Base-by-base conservation (phyloP, 2,888 invertebrate genomes). In the Argynnis bischoffii region DNA sequence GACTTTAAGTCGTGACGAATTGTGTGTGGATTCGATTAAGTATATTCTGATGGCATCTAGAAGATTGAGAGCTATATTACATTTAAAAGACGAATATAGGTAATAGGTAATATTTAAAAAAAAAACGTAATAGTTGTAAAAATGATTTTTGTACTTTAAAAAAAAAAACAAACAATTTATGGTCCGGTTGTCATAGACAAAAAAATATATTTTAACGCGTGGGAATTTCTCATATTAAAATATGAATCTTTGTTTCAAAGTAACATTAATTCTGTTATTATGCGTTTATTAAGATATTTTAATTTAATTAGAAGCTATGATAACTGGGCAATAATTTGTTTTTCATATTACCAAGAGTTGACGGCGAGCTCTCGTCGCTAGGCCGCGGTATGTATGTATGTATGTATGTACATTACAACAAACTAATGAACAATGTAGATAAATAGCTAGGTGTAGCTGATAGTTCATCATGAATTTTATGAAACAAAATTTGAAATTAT, bases 361-460 rank as follows among this genome's bases (percentile, higher is more conserved):
- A 60, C 61, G 63, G 64, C 14, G 55, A 64, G 51, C 31, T 54
- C 50, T 61, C 63, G 50, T 21, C 55, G 15, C 55, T n/a, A 51
- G 11, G 50, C n/a, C 50, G 50, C 50, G 35, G 35, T 61, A 51
- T 61, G 35, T 73, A 67, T 72, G 69, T 78, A 79, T 81, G 80
- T 78, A n/a, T n/a, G 78, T 83, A 78, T 84, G 48, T 84, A 84
- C 81, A 83, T 83, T 81, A 81, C 79, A 77, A 83, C 85, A 86
- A 85, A 86, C 79, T 82, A 81, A 82, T 80, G 86, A 89, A 87
- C 88, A 87, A 87, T 77, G 77, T 87, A 86, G 81, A 76, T 81
- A 81, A 79, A 79, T 84, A 86, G 78, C 74, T 84, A 82, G 61
- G 55, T 26, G 14, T 65, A 65, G 69, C 56, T 31, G 56, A 53